phyloP scores from a whole-genome alignment of 1,140 invertebrate genomes.

The Drosophila arizonae region DNA sequence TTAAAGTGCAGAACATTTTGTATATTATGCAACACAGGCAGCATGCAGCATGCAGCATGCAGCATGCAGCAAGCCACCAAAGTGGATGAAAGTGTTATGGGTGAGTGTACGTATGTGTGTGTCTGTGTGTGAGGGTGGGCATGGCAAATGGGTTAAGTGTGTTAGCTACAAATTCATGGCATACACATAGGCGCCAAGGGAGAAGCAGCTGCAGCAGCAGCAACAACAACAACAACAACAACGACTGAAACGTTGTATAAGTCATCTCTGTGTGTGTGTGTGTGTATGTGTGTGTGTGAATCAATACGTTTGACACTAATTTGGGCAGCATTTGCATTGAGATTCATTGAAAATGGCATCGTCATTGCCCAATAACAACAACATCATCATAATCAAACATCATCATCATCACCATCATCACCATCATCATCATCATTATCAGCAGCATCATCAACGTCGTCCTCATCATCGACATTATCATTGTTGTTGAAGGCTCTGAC shows the following conservation, averaged over 20 bases:
- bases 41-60: constrained; percentile 8
- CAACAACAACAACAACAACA: constrained; percentile 11
- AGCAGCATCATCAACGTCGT: constrained; percentile 25
- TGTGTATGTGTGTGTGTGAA: constrained; percentile 44
- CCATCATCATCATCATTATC: constrained; percentile 43
- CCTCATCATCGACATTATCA: constrained; percentile 24
- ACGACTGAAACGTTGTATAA: constrained; percentile 27
- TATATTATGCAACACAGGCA: constrained; percentile 62
- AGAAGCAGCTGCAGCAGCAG: constrained; percentile 11
- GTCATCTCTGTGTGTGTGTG: background rate
- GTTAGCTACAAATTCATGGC: constrained; percentile 73
- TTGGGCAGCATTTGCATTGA: constrained; percentile 74
- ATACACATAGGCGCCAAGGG: constrained; percentile 40
- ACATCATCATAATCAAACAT: constrained; percentile 26
- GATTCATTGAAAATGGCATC: constrained; percentile 68
- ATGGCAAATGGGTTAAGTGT: constrained; percentile 74
- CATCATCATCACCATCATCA: constrained; percentile 11
- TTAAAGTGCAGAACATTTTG: constrained; percentile 72
- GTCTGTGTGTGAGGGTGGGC: background rate
- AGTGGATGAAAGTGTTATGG: constrained; percentile 8
- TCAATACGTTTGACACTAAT: constrained; percentile 79
- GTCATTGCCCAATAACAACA: constrained; percentile 54
- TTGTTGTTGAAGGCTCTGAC: constrained; percentile 46
- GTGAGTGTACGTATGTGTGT: constrained; percentile 9
- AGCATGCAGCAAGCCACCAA: constrained; percentile 3